Conservation (phyloP, 2,888 invertebrate genomes). For the Acronicta alni region DNA sequence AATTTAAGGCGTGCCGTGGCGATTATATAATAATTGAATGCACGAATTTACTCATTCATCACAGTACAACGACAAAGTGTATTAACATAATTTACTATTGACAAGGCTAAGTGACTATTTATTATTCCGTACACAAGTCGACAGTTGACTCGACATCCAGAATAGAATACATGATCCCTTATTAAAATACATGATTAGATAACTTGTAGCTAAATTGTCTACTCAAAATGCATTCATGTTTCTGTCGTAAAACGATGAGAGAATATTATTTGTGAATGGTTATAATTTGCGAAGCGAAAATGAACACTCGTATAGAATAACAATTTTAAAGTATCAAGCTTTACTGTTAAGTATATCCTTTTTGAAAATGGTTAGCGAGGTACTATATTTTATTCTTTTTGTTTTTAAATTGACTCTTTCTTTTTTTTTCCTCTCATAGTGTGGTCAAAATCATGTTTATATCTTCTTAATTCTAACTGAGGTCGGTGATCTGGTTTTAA, state of each 20-base stretch:
- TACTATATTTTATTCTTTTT: no score
- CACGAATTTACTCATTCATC: constrained; percentile 44
- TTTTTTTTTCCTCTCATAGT: no score
- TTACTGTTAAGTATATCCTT: no score
- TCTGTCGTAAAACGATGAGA: constrained; percentile 16
- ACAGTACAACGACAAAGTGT: constrained; percentile 33
- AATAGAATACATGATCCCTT: constrained; percentile 40
- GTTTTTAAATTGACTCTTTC: no score
- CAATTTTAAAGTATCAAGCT: no score
- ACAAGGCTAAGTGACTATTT: constrained; percentile 63
- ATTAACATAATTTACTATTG: constrained; percentile 65
- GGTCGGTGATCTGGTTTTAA: no score
- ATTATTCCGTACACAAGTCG: constrained; percentile 56
- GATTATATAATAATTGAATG: constrained; percentile 15
- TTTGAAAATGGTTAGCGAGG: no score
- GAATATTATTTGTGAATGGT: background rate
- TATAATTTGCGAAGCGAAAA: constrained; percentile 15
- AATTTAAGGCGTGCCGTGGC: background rate
- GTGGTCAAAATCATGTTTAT: no score
- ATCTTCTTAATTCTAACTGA: no score
- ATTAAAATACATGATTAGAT: constrained; percentile 45
- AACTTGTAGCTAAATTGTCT: constrained; percentile 32
- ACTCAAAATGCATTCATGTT: constrained; percentile 13
- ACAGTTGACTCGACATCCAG: constrained; percentile 16
- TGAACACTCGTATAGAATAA: no score